phyloP scores from a whole-genome alignment of 2,888 invertebrate genomes.

The Drosophila neotestacea region DNA sequence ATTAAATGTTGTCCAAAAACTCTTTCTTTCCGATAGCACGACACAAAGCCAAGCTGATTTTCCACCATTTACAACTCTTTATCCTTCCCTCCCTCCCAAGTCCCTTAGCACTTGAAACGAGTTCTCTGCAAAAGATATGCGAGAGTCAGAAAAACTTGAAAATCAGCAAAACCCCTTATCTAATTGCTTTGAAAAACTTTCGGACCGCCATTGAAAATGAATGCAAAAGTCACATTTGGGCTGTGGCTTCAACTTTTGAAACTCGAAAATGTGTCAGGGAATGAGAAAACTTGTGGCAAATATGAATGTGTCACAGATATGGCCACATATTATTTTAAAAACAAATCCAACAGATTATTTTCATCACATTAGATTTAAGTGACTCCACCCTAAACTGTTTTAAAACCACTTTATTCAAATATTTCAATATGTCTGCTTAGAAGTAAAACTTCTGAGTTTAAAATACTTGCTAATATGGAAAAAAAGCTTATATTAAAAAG shows the following conservation, averaged over 20 bases:
- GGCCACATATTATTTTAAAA: slow-evolving; percentile 21
- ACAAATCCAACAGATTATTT: neutral
- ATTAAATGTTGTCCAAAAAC: slow-evolving; percentile 68
- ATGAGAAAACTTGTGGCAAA: slow-evolving; percentile 17
- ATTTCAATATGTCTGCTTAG: no score
- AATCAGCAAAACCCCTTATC: slow-evolving; percentile 74
- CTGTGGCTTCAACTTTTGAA: slow-evolving; percentile 55
- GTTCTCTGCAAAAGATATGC: slow-evolving; percentile 28
- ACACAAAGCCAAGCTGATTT: slow-evolving; percentile 38
- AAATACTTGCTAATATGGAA: no score
- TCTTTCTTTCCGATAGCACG: slow-evolving; percentile 41
- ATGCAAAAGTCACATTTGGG: slow-evolving; percentile 72
- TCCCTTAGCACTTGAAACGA: slow-evolving; percentile 5
- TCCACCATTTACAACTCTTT: slow-evolving; percentile 12
- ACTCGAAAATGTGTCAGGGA: slow-evolving; percentile 29
- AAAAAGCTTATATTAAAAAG: no score
- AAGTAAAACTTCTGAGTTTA: no score
- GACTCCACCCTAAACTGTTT: neutral
- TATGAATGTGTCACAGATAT: slow-evolving; percentile 28
- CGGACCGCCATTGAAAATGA: slow-evolving; percentile 64
- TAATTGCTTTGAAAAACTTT: slow-evolving; percentile 79
- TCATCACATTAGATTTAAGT: neutral
- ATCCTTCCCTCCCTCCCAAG: neutral
- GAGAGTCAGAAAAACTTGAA: slow-evolving; percentile 59
- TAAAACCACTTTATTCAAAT: no score